Percentiles rank a stretch among this genome's conserved stretches.
Evolutionary conservation across 37 sponge, comb jelly and placozoan genomes (phyloP).

Genomic region (Hexactinellida sp.): DNA sequence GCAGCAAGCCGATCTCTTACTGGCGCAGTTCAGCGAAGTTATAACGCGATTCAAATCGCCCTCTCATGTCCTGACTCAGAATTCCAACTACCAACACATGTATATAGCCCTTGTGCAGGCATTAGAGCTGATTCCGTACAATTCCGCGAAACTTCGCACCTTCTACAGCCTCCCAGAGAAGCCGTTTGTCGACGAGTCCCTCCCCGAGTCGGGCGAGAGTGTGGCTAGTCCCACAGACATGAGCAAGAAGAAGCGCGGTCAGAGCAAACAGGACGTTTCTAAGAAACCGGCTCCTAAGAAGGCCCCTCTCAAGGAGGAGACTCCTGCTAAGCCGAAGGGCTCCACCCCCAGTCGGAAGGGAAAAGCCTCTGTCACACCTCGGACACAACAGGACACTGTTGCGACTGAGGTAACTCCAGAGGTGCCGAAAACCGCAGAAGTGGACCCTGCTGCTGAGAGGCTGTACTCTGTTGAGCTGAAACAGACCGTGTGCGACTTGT

Average conservation of each 20-base stretch:
- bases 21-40: neutral
- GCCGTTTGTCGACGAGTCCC: neutral
- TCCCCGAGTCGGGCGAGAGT: neutral
- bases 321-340: neutral
- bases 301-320: neutral
- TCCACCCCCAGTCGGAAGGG: neutral
- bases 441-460: neutral
- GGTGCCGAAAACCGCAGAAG: slow-evolving; percentile 5
- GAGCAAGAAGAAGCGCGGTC: neutral
- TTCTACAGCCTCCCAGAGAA: slow-evolving; percentile 15
- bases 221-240: neutral
- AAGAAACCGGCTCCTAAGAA: neutral
- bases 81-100: neutral
- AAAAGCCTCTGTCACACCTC: neutral
- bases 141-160: slow-evolving; percentile 1
- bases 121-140: neutral
- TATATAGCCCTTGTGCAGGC: neutral
- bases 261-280: neutral
- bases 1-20: neutral
- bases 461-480: neutral
- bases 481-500: neutral
- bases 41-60: neutral
- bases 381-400: neutral
- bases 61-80: neutral
- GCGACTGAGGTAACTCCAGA: neutral